A percentile compares a stretch with the other conserved stretches of the same genome.
Evolutionary conservation across 2,113 vertebrate genomes (phyloP).

Genomic region (Carassius gibelio): DNA sequence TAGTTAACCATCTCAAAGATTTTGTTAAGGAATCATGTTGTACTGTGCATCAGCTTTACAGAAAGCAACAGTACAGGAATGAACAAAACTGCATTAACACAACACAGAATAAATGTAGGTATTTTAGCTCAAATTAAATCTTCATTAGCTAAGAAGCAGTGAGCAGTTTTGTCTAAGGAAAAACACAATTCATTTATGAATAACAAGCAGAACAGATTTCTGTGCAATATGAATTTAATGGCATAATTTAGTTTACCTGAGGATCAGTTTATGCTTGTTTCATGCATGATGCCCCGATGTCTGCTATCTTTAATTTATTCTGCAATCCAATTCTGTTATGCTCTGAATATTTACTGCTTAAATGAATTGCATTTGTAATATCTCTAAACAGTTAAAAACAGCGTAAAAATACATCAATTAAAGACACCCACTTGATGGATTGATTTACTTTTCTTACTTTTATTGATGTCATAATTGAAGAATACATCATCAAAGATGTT

Average conservation of each 20-base stretch:
- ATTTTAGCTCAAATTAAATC: not conserved
- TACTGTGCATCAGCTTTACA: not conserved
- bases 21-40: not conserved
- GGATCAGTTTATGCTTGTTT: not conserved
- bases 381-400: not conserved
- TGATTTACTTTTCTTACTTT: slow-evolving; percentile 9
- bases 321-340: not conserved
- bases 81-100: not conserved
- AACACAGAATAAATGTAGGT: not conserved
- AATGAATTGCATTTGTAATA: slow-evolving; percentile 20
- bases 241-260: not conserved
- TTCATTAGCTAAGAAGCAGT: not conserved
- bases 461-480: slow-evolving; percentile 36
- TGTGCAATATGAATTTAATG: slow-evolving; percentile 14
- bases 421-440: slow-evolving; percentile 3
- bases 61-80: not conserved
- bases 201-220: slow-evolving; percentile 14
- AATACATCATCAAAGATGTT: slow-evolving; percentile 38
- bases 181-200: not conserved
- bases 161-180: not conserved
- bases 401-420: slow-evolving; percentile 10
- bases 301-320: slow-evolving; percentile 16
- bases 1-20: not conserved
- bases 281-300: slow-evolving; percentile 1
- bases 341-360: slow-evolving; percentile 13